phyloP scores from a whole-genome alignment of 2,888 invertebrate genomes.

The Caprella mutica region DNA sequence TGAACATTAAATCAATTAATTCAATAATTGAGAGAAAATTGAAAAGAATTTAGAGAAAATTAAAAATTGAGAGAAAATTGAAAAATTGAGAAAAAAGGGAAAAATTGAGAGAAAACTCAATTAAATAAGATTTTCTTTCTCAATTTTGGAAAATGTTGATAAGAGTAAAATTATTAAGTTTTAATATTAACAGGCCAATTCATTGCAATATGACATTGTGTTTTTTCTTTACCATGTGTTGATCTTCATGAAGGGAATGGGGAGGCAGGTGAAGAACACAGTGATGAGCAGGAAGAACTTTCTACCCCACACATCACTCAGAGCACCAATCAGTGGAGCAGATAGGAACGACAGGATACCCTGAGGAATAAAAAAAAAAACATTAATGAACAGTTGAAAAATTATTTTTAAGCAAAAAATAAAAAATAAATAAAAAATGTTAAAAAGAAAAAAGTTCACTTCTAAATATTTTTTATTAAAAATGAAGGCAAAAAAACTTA shows the following conservation, averaged over 20 bases:
- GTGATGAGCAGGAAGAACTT: slow-evolving; percentile 95
- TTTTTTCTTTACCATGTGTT: too few relatives aligned
- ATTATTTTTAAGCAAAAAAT: too few relatives aligned
- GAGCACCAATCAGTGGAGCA: slow-evolving; percentile 91
- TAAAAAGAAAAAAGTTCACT: neutral
- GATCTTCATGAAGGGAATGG: slow-evolving; percentile 96
- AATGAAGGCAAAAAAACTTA: too few relatives aligned
- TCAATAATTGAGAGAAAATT: neutral
- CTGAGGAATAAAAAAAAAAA: slow-evolving; percentile 40
- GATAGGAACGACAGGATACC: slow-evolving; percentile 94
- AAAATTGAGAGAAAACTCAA: too few relatives aligned
- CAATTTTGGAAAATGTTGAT: too few relatives aligned
- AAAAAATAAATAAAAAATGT: neutral
- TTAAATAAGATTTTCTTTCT: too few relatives aligned
- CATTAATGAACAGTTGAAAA: slow-evolving; percentile 10
- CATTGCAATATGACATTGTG: too few relatives aligned
- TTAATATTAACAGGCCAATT: too few relatives aligned
- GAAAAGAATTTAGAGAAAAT: neutral
- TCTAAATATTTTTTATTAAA: too few relatives aligned
- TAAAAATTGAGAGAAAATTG: neutral
- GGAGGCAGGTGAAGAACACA: slow-evolving; percentile 96
- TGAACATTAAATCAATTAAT: neutral
- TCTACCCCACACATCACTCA: slow-evolving; percentile 96
- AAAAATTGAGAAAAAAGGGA: neutral
- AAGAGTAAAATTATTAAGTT: too few relatives aligned